A percentile compares a stretch with the other conserved stretches of the same genome.
Conservation (phyloP, 2,797 vertebrate genomes). For the Enteromius mattozi region DNA sequence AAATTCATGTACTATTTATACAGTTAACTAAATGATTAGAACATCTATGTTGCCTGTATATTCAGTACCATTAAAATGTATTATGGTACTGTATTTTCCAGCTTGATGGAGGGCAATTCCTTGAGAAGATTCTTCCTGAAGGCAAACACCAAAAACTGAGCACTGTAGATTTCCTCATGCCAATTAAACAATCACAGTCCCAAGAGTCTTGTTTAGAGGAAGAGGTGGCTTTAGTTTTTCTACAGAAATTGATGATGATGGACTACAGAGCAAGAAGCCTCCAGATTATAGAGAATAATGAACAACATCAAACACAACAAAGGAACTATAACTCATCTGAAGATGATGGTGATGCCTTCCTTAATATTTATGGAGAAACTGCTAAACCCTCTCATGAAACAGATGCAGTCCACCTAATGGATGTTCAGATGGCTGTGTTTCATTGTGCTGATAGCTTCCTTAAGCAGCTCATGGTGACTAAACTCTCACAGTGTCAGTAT, state of each 20-base stretch:
- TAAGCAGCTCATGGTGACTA: slow-evolving; percentile 66
- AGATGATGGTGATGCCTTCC: neutral
- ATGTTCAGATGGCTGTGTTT: slow-evolving; percentile 53
- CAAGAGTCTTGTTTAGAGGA: slow-evolving; percentile 19
- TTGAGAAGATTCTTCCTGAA: slow-evolving; percentile 23
- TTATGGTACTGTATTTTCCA: neutral
- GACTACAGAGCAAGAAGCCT: slow-evolving; percentile 41
- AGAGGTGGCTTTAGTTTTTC: slow-evolving; percentile 26
- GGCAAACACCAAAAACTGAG: neutral
- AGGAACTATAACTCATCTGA: slow-evolving; percentile 44
- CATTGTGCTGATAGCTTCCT: slow-evolving; percentile 71
- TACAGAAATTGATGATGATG: slow-evolving; percentile 34
- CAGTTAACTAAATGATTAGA: no score
- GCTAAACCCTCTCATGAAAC: neutral
- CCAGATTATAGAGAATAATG: neutral
- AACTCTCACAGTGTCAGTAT: slow-evolving; percentile 68
- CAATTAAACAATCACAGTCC: neutral
- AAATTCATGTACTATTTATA: no score
- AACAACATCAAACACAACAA: neutral
- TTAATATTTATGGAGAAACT: neutral
- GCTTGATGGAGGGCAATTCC: neutral
- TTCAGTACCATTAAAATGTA: no score
- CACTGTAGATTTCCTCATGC: slow-evolving; percentile 32
- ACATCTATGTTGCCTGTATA: no score
- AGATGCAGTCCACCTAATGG: slow-evolving; percentile 8